These are phyloP conservation scores for Leuciscus waleckii DNA, from an alignment of 2,797 vertebrate species.

Conservation along the genomic window DNA sequence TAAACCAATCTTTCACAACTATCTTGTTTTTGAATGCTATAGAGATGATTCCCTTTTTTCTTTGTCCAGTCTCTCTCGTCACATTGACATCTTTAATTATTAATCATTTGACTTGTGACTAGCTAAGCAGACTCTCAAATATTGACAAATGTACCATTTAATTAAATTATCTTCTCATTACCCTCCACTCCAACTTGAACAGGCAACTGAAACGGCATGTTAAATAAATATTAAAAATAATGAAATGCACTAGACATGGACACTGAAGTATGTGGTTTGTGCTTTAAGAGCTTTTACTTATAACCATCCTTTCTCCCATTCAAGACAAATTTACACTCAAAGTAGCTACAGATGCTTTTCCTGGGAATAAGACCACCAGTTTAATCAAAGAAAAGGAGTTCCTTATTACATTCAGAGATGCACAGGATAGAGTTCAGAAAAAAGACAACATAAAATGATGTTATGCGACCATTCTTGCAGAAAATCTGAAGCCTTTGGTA, in stretches of 20 bases:
- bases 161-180: neutral
- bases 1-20: neutral
- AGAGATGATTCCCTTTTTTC: neutral
- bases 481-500: conserved; percentile 21
- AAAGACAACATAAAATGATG: neutral
- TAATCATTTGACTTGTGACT: neutral
- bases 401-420: conserved; percentile 7
- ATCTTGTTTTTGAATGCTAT: neutral
- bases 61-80: too few species aligned
- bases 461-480: neutral
- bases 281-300: conserved; percentile 14
- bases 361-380: conserved; percentile 19
- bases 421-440: neutral
- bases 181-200: neutral
- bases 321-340: conserved; percentile 16
- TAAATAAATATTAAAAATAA: neutral
- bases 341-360: neutral
- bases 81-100: neutral
- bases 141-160: neutral
- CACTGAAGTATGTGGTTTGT: neutral
- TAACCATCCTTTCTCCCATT: conserved; percentile 12
- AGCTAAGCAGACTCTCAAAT: neutral
- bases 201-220: neutral
- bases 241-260: neutral
- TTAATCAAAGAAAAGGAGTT: conserved; percentile 14